phyloP scores from a whole-genome alignment of 2,888 invertebrate genomes.

The Hermaeophaga mercurialis region DNA sequence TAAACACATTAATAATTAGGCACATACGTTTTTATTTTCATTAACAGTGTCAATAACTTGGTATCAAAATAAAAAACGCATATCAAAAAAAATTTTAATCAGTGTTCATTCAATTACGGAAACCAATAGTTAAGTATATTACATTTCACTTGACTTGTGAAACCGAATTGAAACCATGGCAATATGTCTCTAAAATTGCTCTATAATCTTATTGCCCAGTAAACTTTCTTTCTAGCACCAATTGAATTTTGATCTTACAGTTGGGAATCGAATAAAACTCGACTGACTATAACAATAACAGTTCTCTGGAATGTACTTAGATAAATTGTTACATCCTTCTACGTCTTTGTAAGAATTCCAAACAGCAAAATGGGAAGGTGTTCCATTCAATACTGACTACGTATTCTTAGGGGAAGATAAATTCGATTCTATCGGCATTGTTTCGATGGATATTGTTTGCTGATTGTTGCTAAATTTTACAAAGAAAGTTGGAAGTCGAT shows the following conservation, averaged over 20 bases:
- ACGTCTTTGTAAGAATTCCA: constrained; percentile 8
- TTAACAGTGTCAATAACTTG: too few relatives aligned
- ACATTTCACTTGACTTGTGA: background rate
- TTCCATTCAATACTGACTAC: background rate
- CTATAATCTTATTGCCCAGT: constrained; percentile 26
- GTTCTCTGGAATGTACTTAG: constrained; percentile 27
- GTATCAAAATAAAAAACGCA: too few relatives aligned
- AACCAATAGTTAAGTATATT: too few relatives aligned
- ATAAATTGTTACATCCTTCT: constrained; percentile 27
- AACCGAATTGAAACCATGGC: constrained; percentile 15
- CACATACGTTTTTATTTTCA: too few relatives aligned
- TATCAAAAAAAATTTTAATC: too few relatives aligned
- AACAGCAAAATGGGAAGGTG: background rate
- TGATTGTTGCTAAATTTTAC: too few relatives aligned
- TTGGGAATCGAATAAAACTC: constrained; percentile 33
- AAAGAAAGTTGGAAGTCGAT: too few relatives aligned
- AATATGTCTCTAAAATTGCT: constrained; percentile 26
- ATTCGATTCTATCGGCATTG: background rate
- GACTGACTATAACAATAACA: constrained; percentile 32
- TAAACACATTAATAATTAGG: too few relatives aligned
- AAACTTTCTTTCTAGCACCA: constrained; percentile 27
- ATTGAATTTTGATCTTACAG: constrained; percentile 36
- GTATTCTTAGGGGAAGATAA: background rate
- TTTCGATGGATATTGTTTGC: too few relatives aligned
- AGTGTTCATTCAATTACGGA: too few relatives aligned